Percentiles rank a stretch among this genome's conserved stretches.
These are phyloP conservation scores for Scarus forsteni DNA, from an alignment of 2,797 vertebrate species.

Conservation along the genomic window DNA sequence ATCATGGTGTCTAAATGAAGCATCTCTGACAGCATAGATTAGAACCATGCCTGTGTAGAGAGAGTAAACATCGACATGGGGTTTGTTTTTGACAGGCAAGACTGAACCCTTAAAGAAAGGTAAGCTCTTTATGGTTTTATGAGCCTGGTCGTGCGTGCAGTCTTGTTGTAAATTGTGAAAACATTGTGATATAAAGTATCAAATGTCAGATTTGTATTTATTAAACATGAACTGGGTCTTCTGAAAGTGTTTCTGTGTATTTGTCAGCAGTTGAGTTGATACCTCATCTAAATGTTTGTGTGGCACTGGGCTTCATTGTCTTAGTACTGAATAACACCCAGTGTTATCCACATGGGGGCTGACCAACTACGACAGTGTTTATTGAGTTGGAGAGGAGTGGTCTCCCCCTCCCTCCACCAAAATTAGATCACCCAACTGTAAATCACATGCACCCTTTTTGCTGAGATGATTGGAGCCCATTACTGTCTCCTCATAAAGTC, in stretches of 20 bases:
- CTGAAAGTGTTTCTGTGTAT: background rate
- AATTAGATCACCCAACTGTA: constrained; percentile 71
- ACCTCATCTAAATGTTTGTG: background rate
- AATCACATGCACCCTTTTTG: constrained; percentile 45
- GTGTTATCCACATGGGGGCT: constrained; percentile 58
- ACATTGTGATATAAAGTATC: no score
- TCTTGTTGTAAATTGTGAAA: background rate
- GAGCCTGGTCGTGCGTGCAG: background rate
- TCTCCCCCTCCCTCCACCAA: constrained; percentile 33
- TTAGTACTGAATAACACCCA: constrained; percentile 39
- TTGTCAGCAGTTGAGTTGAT: background rate
- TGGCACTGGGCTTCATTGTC: constrained; percentile 26
- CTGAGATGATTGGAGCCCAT: constrained; percentile 19
- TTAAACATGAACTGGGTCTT: constrained; percentile 1
- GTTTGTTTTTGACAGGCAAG: constrained; percentile 38
- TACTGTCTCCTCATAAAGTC: constrained; percentile 23
- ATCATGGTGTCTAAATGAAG: background rate
- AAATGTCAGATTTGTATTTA: background rate
- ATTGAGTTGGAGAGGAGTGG: constrained; percentile 67
- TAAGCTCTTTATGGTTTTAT: constrained; percentile 29
- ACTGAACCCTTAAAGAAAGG: constrained; percentile 59
- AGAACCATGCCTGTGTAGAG: constrained; percentile 19
- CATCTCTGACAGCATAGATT: constrained; percentile 33
- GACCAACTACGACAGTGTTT: constrained; percentile 63
- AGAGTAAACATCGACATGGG: constrained; percentile 52